Evolutionary conservation across 2,797 vertebrate species (phyloP).

Genomic region (Phaenicophaeus curvirostris): DNA sequence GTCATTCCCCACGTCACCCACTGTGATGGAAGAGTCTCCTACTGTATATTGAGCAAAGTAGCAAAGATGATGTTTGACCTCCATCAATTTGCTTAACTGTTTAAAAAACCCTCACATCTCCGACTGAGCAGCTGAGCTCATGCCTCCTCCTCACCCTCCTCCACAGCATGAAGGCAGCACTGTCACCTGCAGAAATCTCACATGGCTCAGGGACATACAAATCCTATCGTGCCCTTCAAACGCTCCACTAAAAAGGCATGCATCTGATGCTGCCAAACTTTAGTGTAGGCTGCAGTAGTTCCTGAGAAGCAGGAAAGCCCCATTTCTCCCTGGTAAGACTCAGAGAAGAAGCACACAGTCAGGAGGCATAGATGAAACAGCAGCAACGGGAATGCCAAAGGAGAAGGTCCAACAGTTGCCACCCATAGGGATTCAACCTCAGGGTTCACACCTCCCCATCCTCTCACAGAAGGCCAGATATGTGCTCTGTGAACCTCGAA

Average conservation of each 20-base stretch:
- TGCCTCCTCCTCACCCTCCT: background rate
- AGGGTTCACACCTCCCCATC: background rate
- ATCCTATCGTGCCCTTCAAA: background rate
- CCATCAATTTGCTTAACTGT: background rate
- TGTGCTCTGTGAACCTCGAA: background rate
- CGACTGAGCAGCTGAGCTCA: background rate
- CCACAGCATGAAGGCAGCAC: background rate
- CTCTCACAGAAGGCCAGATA: rapidly evolving
- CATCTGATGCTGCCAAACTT: background rate
- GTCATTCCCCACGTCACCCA: background rate
- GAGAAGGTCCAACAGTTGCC: background rate
- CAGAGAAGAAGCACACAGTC: background rate
- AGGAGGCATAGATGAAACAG: rapidly evolving
- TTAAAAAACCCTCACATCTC: background rate
- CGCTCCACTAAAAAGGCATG: rapidly evolving
- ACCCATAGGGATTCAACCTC: background rate
- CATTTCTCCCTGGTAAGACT: background rate
- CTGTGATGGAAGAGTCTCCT: background rate
- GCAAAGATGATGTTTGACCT: background rate
- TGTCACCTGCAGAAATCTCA: background rate
- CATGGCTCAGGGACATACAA: rapidly evolving
- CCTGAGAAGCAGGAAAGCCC: background rate
- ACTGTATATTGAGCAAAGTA: background rate
- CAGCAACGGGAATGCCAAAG: background rate
- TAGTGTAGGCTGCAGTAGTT: background rate